Percentiles rank a stretch among this genome's conserved stretches.
Conservation (phyloP, 2,113 vertebrate species). For the Sturnira hondurensis region DNA sequence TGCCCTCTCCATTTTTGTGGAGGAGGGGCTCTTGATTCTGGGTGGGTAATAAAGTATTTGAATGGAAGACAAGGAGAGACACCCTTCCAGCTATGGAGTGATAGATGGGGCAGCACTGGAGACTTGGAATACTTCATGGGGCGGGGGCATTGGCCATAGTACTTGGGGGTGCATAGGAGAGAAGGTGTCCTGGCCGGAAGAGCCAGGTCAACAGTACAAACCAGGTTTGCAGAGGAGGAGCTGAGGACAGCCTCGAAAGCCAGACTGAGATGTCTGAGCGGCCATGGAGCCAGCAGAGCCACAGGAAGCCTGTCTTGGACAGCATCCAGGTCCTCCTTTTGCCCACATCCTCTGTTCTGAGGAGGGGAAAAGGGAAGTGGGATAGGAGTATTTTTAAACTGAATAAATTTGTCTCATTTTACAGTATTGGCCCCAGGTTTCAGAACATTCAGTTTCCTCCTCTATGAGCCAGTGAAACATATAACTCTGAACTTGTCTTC, state of each 20-base stretch:
- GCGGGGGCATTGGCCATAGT: accelerated
- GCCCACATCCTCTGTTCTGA: not conserved
- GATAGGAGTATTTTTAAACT: not conserved
- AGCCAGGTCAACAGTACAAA: not conserved
- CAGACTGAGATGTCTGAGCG: not conserved
- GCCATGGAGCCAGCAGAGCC: not conserved
- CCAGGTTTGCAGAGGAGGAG: not conserved
- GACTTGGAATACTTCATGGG: not conserved
- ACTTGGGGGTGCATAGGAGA: not conserved
- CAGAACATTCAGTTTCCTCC: not conserved
- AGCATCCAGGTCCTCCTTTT: not conserved
- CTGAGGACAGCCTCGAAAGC: not conserved
- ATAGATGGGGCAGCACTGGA: not conserved
- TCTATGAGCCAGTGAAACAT: not conserved
- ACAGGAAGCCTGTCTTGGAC: not conserved
- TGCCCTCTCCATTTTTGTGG: not conserved
- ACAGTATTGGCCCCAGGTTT: not conserved
- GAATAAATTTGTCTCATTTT: not conserved
- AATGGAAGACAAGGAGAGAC: not conserved
- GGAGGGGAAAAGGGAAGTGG: not conserved
- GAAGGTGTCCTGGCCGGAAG: not conserved
- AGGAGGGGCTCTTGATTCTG: not conserved
- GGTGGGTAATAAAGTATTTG: not conserved
- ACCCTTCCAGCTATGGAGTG: not conserved
- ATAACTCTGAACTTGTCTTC: not conserved